Conservation (phyloP, 1,140 invertebrate genomes). For the Pseudomyrmex pallidus region DNA sequence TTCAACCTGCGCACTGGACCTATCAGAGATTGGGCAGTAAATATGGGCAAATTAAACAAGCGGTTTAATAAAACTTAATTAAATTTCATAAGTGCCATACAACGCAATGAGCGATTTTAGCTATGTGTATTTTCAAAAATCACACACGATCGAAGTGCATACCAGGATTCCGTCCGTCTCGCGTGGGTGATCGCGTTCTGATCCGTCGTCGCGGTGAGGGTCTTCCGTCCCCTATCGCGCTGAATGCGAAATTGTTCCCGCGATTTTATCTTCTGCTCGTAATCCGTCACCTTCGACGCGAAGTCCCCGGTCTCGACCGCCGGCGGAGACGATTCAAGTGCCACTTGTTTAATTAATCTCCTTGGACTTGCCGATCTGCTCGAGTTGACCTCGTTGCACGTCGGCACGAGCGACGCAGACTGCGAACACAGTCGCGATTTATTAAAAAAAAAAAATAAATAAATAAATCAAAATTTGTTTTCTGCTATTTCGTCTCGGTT, state of each 20-base stretch:
- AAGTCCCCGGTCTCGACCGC: conserved; percentile 78
- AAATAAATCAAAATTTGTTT: not conserved
- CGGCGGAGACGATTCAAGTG: conserved; percentile 81
- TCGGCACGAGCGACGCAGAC: conserved; percentile 73
- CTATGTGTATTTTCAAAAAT: not conserved
- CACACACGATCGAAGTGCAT: no score
- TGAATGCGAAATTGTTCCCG: conserved; percentile 77
- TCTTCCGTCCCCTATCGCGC: conserved; percentile 76
- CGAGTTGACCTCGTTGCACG: conserved; percentile 75
- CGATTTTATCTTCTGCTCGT: conserved; percentile 74
- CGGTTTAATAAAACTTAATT: not conserved
- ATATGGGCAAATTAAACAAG: not conserved
- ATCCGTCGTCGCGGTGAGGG: conserved; percentile 48
- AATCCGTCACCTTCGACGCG: conserved; percentile 73
- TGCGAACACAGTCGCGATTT: conserved; percentile 27
- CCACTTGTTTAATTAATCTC: conserved; percentile 82
- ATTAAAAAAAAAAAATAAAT: not conserved
- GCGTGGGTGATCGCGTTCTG: conserved; percentile 71
- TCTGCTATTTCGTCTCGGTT: not conserved
- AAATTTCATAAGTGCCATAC: conserved; percentile 35
- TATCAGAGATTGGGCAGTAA: conserved; percentile 34
- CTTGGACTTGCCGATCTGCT: conserved; percentile 81
- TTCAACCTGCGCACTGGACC: conserved; percentile 75
- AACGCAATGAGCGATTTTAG: conserved; percentile 18
- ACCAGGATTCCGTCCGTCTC: conserved; percentile 80